Base-by-base conservation (phyloP, 2,113 vertebrate species). In the Gasterosteus nipponicus region DNA sequence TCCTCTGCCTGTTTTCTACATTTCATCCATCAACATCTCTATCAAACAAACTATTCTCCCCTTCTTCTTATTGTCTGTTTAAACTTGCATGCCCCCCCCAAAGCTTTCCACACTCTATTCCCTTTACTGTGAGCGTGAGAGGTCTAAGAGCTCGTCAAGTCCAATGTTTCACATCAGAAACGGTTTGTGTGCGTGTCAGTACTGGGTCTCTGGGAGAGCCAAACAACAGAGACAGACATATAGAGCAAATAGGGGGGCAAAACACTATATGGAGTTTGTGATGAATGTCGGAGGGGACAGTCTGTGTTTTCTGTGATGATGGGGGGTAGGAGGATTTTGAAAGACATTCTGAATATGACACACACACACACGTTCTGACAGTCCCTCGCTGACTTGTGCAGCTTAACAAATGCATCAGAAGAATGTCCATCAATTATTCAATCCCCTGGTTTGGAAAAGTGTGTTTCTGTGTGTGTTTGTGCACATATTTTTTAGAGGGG, bases 401-500 rank as follows among this genome's bases (percentile, higher is more conserved):
- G 93, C 92, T 94, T 95, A 95, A 96, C 89, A 64, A 95, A 95
- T 90, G 92, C 94, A 92, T 94, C 94, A 92, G 94, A 95, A 95
- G 92, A 93, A 93, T 93, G 58, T 77, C 31, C 92, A 97, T 98
- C 94, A 98, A 98, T 98, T 96, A 99, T 99, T 98, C 93, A 99
- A 91, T 73, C 92, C 93, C 91, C 93, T 91, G 92, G 92, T 95
- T 95, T 93, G 93, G 92, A 93, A 91, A 65, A 94, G 93, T 94
- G 74, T 92, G 93, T 82, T 77, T 90, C 69, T 84, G 71, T 76
- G 67, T 81, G 84, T 66, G 39, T 83, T 58, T 73, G 83, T 81
- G 82, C 19, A 74, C 39, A 58, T 16, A 26, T 0, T 11, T 3
- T 38, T 38, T 38, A 38, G 11, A 51, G 57, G 18, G 67, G 19